These are phyloP conservation scores for Chrysogorgia sp. DNA, from an alignment of 92 coral and sea anemone species.

Conservation along the genomic window DNA sequence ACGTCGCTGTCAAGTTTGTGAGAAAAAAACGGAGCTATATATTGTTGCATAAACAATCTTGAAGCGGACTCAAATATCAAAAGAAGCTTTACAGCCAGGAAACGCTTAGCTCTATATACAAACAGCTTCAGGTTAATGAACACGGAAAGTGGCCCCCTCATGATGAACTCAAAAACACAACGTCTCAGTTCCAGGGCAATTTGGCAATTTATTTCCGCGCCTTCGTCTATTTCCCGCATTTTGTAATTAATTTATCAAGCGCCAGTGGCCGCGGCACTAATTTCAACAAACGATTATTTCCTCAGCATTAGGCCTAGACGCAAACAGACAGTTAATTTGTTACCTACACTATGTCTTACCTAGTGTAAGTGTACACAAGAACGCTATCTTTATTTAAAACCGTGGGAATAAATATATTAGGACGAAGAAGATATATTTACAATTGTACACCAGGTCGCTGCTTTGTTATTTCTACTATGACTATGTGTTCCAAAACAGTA, in stretches of 20 bases:
- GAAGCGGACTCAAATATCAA: no score
- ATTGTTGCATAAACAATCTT: no score
- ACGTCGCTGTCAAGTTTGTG: no score
- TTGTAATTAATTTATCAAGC: conserved; percentile 45
- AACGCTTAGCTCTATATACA: no score
- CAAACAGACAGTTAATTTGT: conserved; percentile 4
- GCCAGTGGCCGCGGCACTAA: neutral
- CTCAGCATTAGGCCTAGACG: neutral
- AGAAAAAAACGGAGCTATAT: no score
- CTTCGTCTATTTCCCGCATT: conserved; percentile 20
- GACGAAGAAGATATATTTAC: neutral
- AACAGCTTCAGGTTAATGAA: no score
- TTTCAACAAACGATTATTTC: conserved; percentile 17
- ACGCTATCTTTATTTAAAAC: conserved; percentile 24
- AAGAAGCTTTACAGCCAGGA: no score
- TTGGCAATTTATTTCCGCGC: neutral
- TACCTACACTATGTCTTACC: neutral
- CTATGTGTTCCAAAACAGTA: neutral
- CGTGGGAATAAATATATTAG: conserved; percentile 14
- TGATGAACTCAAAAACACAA: neutral
- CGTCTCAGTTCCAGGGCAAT: neutral
- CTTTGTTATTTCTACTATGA: neutral
- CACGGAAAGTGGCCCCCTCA: neutral
- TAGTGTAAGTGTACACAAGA: neutral
- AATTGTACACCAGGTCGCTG: neutral